These are phyloP conservation scores for Micrastur ruficollis DNA, from an alignment of 2,797 vertebrate species.

Conservation along the genomic window DNA sequence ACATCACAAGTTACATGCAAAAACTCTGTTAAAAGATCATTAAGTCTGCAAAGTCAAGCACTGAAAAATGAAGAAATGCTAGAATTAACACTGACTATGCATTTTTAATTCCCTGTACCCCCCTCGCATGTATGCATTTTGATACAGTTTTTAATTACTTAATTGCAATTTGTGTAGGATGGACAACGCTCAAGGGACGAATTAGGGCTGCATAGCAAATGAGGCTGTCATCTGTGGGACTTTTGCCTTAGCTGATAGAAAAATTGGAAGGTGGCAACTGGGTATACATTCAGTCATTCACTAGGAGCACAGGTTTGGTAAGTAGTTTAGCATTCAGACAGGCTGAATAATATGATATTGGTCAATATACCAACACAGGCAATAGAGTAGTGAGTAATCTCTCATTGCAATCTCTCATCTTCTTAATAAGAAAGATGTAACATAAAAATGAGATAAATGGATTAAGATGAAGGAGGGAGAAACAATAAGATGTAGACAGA, in stretches of 20 bases:
- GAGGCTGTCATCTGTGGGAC: neutral
- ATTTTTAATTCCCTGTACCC: neutral
- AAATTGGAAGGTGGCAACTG: neutral
- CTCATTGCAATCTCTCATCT: neutral
- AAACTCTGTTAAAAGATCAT: neutral
- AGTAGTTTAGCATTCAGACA: neutral
- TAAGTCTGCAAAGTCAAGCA: neutral
- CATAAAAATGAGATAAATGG: neutral
- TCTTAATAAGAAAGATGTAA: neutral
- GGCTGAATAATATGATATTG: neutral
- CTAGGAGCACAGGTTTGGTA: neutral
- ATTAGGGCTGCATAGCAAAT: neutral
- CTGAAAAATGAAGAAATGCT: neutral
- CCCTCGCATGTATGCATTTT: neutral
- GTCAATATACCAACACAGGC: neutral
- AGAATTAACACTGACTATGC: neutral
- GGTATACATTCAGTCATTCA: neutral
- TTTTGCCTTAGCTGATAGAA: neutral
- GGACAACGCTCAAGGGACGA: neutral
- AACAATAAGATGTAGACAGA: neutral
- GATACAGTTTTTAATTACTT: slow-evolving; percentile 11
- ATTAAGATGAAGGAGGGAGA: neutral
- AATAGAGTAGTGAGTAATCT: neutral
- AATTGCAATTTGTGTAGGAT: neutral
- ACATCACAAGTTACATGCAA: neutral